These are phyloP conservation scores for Patella vulgata DNA, from an alignment of 1,140 invertebrate genomes.

Conservation along the genomic window DNA sequence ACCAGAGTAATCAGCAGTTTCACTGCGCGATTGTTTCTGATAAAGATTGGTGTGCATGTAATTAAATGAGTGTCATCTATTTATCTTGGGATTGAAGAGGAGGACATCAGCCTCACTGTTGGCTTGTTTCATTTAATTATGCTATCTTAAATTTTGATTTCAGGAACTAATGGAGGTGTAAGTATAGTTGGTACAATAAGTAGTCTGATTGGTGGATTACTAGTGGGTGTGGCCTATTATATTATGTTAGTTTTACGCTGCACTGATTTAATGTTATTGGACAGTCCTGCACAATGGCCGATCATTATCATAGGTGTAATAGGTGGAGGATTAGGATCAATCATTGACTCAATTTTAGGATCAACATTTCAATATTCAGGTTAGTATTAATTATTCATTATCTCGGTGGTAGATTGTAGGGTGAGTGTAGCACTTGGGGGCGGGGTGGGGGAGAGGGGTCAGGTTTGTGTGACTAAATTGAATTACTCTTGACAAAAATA, in stretches of 20 bases:
- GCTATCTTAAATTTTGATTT: slow-evolving; percentile 29
- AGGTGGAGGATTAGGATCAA: slow-evolving; percentile 81
- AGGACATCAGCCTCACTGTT: too few relatives aligned
- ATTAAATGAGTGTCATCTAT: too few relatives aligned
- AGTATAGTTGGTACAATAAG: slow-evolving; percentile 77
- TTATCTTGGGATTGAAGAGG: too few relatives aligned
- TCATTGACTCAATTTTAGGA: slow-evolving; percentile 86
- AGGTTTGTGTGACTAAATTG: neutral
- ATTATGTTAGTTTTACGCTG: slow-evolving; percentile 75
- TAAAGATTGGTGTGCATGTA: neutral
- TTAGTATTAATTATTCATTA: slow-evolving; percentile 61
- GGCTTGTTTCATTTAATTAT: too few relatives aligned
- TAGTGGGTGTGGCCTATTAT: slow-evolving; percentile 81
- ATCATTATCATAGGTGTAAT: slow-evolving; percentile 77
- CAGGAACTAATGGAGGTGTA: slow-evolving; percentile 87
- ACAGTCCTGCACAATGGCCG: slow-evolving; percentile 83
- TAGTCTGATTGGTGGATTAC: slow-evolving; percentile 79
- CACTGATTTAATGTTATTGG: slow-evolving; percentile 71
- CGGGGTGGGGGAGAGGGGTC: neutral
- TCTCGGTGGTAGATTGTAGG: neutral
- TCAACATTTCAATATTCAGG: slow-evolving; percentile 88
- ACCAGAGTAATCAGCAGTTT: too few relatives aligned
- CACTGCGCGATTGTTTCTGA: too few relatives aligned
- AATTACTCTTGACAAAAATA: neutral
- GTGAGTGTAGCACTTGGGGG: neutral